Evolutionary conservation across 1,140 invertebrate species (phyloP).

Genomic region (Meloidogyne exigua): DNA sequence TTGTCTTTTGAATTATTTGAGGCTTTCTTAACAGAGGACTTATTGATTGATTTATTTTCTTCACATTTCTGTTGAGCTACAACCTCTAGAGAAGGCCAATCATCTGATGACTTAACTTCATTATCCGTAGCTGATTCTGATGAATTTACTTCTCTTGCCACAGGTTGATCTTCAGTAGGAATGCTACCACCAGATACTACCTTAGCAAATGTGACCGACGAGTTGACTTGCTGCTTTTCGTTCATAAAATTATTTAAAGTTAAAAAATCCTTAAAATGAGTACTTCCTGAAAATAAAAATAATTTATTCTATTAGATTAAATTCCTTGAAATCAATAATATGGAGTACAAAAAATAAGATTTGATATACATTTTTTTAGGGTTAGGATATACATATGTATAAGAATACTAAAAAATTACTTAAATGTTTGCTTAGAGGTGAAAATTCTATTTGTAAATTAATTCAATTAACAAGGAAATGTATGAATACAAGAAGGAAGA

Average conservation of each 20-base stretch:
- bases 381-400: no score
- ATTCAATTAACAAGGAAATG: no score
- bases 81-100: constrained; percentile 1
- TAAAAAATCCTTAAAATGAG: constrained; percentile 1
- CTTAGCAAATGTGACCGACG: constrained; percentile 3
- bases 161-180: not conserved
- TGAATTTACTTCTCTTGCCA: not conserved
- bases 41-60: not conserved
- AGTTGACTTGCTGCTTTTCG: not conserved
- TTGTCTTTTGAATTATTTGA: not conserved
- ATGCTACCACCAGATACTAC: not conserved
- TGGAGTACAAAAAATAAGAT: no score
- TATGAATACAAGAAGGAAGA: not conserved
- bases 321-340: no score
- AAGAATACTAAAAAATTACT: no score
- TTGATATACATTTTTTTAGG: no score
- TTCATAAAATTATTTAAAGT: constrained; percentile 6
- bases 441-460: no score
- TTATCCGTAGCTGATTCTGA: not conserved
- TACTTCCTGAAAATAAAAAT: not conserved
- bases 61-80: not conserved
- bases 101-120: not conserved
- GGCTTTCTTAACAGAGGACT: not conserved
- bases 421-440: no score
- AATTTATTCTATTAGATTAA: no score